Evolutionary conservation across 2,888 invertebrate species (phyloP), one percentile per base, ranked within the genome.

Genomic region (Drosophila monieri): DNA sequence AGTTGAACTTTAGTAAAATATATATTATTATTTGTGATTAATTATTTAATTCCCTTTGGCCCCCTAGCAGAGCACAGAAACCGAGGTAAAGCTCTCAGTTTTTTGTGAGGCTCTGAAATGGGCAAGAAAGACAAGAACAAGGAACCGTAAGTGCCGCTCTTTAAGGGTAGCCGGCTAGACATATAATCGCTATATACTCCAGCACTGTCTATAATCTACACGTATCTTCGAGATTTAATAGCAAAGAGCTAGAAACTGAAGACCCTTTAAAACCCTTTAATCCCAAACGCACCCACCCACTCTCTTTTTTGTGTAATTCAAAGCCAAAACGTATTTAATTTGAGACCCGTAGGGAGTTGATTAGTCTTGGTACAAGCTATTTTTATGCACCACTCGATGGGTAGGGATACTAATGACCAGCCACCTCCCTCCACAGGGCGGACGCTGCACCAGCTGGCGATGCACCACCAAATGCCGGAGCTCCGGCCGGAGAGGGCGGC

Each of bases 401-500:
- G 59, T 59, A 59, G 65, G 59, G 54, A 57, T 46, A 18, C 66
- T 73, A 67, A 73, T 59, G 61, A 52, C 23, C 1, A 21, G 2
- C 49, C 12, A 12, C 30, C 35, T 9, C 14, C 2, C 43, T 44
- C 58, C 49, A 30, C 76, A 90, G 90, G 90, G 90, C 90, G 89
- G 90, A 90, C 73, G 86, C 90, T 89, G 91, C 90, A 88, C 79
- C 89, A 90, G 89, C 87, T 88, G 89, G 89, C 74, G 88, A 90
- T 88, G 89, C 90, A 80, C 88, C 91, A 84, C 87, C 91, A 73
- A 94, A 94, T 88, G 95, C 94, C 81, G 94, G 94, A 90, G 94
- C 95, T 79, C 92, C 93, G 89, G 92, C 93, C 73, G 94, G 94
- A 37, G 94, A 94, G 81, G 94, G 94, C 73, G 94, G 94, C 59